Evolutionary conservation across 1,140 invertebrate species (phyloP).

Genomic region (Drosophila trapezifrons): DNA sequence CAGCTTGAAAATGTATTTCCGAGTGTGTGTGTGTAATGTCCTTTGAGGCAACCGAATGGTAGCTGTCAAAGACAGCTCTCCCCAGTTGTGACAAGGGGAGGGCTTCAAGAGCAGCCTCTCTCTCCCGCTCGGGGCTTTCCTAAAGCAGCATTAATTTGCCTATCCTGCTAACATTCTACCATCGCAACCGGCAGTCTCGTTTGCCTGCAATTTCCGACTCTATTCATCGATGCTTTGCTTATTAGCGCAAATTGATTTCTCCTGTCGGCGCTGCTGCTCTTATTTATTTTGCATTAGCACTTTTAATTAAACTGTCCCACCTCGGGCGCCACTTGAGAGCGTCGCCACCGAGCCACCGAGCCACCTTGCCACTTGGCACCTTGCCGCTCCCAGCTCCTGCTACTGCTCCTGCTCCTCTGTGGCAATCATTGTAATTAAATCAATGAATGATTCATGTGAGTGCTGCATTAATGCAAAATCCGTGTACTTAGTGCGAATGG

Average conservation of each 20-base stretch:
- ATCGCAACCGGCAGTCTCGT: not conserved
- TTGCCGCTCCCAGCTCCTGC: conserved; percentile 24
- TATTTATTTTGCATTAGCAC: conserved; percentile 83
- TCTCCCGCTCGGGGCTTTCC: not conserved
- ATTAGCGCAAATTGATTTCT: conserved; percentile 80
- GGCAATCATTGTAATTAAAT: conserved; percentile 82
- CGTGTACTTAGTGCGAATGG: conserved; percentile 76
- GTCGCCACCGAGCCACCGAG: not conserved
- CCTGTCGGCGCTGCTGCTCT: conserved; percentile 54
- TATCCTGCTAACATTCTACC: conserved; percentile 21
- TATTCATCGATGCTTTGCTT: conserved; percentile 51
- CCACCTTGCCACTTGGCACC: conserved; percentile 15
- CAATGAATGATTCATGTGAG: conserved; percentile 82
- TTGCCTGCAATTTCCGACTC: conserved; percentile 18
- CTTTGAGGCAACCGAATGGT: conserved; percentile 31
- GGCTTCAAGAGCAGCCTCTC: conserved; percentile 5
- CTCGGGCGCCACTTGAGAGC: conserved; percentile 27
- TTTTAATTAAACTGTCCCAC: conserved; percentile 76
- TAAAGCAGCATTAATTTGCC: conserved; percentile 22
- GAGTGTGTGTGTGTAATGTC: conserved; percentile 11
- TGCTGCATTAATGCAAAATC: conserved; percentile 81
- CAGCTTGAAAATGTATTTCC: not conserved
- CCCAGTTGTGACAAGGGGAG: conserved; percentile 21
- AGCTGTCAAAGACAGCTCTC: conserved; percentile 36
- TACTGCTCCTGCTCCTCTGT: conserved; percentile 21